Evolutionary conservation across 2,113 vertebrate species (phyloP).

Genomic region (Pelvicachromis taeniatus): DNA sequence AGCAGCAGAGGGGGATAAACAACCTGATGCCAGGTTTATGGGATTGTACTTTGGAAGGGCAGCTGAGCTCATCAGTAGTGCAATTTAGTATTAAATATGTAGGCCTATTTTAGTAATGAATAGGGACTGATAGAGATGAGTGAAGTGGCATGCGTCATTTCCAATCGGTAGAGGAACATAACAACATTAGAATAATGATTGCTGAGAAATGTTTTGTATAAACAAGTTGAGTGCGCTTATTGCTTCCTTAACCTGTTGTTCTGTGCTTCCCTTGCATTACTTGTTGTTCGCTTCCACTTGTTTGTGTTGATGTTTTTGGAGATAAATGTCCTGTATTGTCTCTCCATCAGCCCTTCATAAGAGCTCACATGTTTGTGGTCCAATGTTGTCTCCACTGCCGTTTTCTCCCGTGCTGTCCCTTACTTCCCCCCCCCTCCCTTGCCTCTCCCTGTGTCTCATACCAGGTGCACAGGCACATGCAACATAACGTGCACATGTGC

Average conservation of each 20-base stretch:
- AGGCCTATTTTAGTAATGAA: conserved; percentile 22
- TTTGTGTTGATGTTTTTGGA: conserved; percentile 45
- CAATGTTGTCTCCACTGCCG: conserved; percentile 51
- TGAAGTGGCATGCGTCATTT: conserved; percentile 48
- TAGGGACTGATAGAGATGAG: conserved; percentile 14
- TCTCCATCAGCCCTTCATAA: conserved; percentile 45
- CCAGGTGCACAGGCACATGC: conserved; percentile 51
- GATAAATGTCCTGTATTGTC: conserved; percentile 55
- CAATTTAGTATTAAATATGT: conserved; percentile 21
- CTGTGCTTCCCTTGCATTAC: not conserved
- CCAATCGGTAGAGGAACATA: conserved; percentile 47
- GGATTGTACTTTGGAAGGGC: not conserved
- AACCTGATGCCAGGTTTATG: conserved; percentile 22
- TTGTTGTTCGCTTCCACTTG: conserved; percentile 20
- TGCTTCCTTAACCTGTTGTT: conserved; percentile 54
- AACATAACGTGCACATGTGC: conserved; percentile 18
- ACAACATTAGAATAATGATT: conserved; percentile 48
- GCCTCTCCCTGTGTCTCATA: not conserved
- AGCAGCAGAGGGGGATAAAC: conserved; percentile 71
- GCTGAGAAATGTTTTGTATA: conserved; percentile 45
- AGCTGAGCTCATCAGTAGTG: not conserved
- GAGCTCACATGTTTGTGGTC: conserved; percentile 43
- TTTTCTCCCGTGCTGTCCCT: conserved; percentile 31
- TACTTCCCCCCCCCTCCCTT: not conserved
- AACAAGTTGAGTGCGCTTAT: conserved; percentile 41